phyloP scores from a whole-genome alignment of 2,113 vertebrate species.

The Promerops cafer region DNA sequence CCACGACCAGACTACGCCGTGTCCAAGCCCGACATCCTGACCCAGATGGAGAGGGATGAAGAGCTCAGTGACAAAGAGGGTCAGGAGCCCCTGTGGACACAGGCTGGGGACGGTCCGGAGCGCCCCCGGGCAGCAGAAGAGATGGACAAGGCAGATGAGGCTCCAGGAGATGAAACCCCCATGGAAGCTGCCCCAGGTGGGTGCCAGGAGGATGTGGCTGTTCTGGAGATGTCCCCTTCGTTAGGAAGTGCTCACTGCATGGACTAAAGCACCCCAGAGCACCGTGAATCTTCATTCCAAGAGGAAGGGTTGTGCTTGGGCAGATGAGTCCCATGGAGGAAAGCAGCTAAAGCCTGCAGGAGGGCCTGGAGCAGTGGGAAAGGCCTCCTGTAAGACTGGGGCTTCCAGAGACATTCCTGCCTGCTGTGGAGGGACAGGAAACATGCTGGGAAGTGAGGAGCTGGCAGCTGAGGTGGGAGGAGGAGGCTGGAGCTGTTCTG shows the following conservation, averaged over 20 bases:
- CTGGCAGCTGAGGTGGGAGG: background rate
- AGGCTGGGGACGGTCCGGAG: fast-evolving
- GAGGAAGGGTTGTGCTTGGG: background rate
- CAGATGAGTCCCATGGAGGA: background rate
- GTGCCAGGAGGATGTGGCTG: background rate
- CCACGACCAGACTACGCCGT: constrained; percentile 62
- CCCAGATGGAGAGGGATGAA: constrained; percentile 40
- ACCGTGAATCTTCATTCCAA: background rate
- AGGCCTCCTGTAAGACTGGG: background rate
- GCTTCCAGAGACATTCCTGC: background rate
- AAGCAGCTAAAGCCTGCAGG: background rate
- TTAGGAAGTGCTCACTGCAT: background rate
- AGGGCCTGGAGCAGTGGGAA: background rate
- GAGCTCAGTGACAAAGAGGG: background rate
- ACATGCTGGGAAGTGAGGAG: background rate
- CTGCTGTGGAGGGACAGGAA: background rate
- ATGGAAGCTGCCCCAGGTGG: background rate
- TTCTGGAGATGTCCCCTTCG: background rate
- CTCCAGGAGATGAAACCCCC: background rate
- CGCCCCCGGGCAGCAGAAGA: background rate
- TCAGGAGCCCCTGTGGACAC: fast-evolving
- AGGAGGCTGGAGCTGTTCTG: background rate
- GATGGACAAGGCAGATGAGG: background rate
- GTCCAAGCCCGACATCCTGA: constrained; percentile 71
- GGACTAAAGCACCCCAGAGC: background rate